Percentiles rank a stretch among this genome's conserved stretches.
These are phyloP conservation scores for Meteorus cinctellus DNA, from an alignment of 2,888 invertebrate species.

Conservation along the genomic window DNA sequence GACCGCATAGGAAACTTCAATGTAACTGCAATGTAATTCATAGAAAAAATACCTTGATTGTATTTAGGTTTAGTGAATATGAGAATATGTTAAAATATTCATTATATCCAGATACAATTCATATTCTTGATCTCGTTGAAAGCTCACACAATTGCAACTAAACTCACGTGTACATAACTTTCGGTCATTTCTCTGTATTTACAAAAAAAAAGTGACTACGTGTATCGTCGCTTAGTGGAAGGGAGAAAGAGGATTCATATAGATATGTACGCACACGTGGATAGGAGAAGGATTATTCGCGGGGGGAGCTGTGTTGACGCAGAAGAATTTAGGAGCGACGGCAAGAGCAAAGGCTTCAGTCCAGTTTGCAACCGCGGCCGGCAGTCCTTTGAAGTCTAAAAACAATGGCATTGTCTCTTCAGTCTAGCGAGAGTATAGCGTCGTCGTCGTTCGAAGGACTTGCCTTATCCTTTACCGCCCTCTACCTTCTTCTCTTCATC, in stretches of 20 bases:
- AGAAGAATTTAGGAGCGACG: constrained; percentile 74
- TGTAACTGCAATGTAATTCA: too few relatives aligned
- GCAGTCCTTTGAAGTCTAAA: constrained; percentile 72
- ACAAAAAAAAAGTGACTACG: neutral
- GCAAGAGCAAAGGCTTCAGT: constrained; percentile 67
- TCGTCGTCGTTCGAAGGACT: constrained; percentile 56
- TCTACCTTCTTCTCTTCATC: constrained; percentile 45
- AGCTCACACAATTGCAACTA: too few relatives aligned
- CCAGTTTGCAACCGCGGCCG: constrained; percentile 69
- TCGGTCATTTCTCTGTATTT: too few relatives aligned
- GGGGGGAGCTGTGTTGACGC: constrained; percentile 66
- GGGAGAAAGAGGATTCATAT: constrained; percentile 7
- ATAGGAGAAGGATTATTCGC: constrained; percentile 46
- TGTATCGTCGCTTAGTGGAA: constrained; percentile 12
- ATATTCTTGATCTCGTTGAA: too few relatives aligned
- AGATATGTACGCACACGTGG: constrained; percentile 29
- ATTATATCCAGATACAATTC: too few relatives aligned
- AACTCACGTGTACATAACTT: too few relatives aligned
- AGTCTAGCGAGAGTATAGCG: constrained; percentile 66
- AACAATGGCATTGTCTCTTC: constrained; percentile 74
- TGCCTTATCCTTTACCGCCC: constrained; percentile 48
- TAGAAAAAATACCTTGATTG: too few relatives aligned
- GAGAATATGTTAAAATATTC: too few relatives aligned
- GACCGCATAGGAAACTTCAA: too few relatives aligned
- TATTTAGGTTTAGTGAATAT: too few relatives aligned